Percentiles rank a stretch among this genome's conserved stretches.
These are phyloP conservation scores for Eulacestoma nigropectus DNA, from an alignment of 2,113 vertebrate genomes.

Conservation along the genomic window DNA sequence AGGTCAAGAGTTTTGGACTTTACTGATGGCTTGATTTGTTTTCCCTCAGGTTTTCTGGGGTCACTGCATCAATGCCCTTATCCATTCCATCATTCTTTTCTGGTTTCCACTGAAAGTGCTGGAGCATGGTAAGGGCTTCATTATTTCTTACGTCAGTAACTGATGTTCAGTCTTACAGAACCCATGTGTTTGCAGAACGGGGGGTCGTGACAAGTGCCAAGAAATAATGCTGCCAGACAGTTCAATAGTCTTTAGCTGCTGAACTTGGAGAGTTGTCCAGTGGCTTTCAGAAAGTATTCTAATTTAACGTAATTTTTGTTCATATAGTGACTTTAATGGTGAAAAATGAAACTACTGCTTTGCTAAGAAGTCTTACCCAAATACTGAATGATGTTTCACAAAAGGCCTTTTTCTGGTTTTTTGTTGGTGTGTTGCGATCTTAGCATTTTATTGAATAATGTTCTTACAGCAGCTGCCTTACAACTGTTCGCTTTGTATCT, in stretches of 20 bases:
- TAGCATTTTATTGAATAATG: background rate
- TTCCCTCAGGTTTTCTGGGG: slow-evolving; percentile 95
- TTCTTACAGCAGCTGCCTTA: background rate
- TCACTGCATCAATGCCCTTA: slow-evolving; percentile 98
- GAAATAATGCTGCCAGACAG: slow-evolving; percentile 12
- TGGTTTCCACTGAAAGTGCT: slow-evolving; percentile 97
- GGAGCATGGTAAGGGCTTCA: slow-evolving; percentile 86
- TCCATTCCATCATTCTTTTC: slow-evolving; percentile 98
- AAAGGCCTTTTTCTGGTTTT: background rate
- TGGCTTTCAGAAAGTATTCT: slow-evolving; percentile 9
- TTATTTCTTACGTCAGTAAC: slow-evolving; percentile 47
- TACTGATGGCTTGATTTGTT: slow-evolving; percentile 69
- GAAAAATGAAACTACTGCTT: background rate
- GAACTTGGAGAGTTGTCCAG: background rate
- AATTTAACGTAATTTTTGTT: background rate
- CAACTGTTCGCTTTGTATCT: background rate
- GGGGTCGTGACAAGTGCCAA: background rate
- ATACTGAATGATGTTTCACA: background rate
- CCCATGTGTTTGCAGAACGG: background rate
- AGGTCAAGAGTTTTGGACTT: slow-evolving; percentile 66
- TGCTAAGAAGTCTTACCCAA: background rate
- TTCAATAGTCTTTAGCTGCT: slow-evolving; percentile 2
- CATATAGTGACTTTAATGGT: background rate
- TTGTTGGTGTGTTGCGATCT: background rate
- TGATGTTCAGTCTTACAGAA: background rate